Evolutionary conservation across 2,888 invertebrate genomes (phyloP).

Genomic region (Leptopilina drosophilae): DNA sequence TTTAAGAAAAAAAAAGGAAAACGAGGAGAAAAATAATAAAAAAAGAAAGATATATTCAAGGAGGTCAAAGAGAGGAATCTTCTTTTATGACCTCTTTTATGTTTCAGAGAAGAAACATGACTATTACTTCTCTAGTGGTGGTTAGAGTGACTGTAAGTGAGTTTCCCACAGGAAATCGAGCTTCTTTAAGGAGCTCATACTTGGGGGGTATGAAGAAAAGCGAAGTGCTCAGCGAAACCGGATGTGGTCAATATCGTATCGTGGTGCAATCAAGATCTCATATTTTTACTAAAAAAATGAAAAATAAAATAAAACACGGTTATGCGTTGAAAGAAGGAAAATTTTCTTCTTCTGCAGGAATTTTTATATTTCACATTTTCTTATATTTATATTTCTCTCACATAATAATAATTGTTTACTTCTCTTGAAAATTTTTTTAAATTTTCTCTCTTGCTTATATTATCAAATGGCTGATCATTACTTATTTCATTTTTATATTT

Average conservation of each 20-base stretch:
- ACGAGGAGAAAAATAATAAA: not conserved
- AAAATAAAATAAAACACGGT: not conserved
- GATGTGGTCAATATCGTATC: conserved; percentile 2
- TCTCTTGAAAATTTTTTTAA: too few species aligned
- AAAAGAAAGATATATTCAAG: not conserved
- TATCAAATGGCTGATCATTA: too few species aligned
- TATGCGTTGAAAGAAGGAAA: not conserved
- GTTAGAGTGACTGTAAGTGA: conserved; percentile 12
- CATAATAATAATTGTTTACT: too few species aligned
- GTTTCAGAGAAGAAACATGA: conserved; percentile 7
- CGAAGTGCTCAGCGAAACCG: not conserved
- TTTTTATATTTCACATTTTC: too few species aligned
- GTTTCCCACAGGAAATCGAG: conserved; percentile 18
- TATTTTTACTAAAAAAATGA: not conserved
- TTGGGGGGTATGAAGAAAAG: not conserved
- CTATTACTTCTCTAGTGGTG: conserved; percentile 19
- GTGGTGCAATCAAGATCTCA: not conserved
- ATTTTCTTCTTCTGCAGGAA: not conserved
- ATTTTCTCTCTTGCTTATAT: too few species aligned
- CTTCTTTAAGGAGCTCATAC: not conserved
- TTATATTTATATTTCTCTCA: too few species aligned
- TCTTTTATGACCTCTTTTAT: conserved; percentile 10
- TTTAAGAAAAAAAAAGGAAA: not conserved
- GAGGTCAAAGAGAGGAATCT: not conserved
- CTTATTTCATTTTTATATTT: too few species aligned